Base-by-base conservation (phyloP, 2,797 vertebrate species). In the Bradypodion ventrale region DNA sequence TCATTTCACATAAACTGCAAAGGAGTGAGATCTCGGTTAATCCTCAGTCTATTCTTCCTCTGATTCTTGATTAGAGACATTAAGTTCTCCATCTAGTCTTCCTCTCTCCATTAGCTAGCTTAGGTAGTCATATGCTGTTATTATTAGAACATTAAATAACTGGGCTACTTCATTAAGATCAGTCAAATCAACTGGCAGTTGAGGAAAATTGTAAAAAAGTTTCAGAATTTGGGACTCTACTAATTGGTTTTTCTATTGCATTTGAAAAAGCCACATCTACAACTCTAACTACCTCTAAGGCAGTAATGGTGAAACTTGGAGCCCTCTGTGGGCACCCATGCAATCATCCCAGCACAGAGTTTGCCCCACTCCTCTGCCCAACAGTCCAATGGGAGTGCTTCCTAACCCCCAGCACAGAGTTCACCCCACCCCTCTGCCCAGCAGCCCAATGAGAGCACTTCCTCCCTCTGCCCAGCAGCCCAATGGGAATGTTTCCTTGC, bases 41-140 rank as follows among this genome's bases (percentile, higher is more conserved):
- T 72, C 29, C 2, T 59, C 78, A 70, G 29, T 60, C 78, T 35
- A 32, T 80, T 69, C 78, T 80, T 69, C 78, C 35, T 80, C 69
- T 68, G 32, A 16, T 69, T 69, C 32, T 27, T 56, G 5, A 69
- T 80, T 69, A 29, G 21, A 52, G 40, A 69, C n/a, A 66, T 68
- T 35, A 27, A 40, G 46, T 70, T 79, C 29, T 42, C 15, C 42
- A 35, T 44, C 21, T 63, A 44, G 19, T 35, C 59, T 63, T 63
- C 62, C 21, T 82, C 59, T 35, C 23, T 62, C 59, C 32, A 21
- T 74, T 72, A 12, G 44, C 21, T 35, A 42, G 35, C 40, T 59
- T 29, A 16, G 5, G 25, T 32, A 6, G 32, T n/a, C 42, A 8
- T 46, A 46, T 49, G 29, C 37, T 81, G 27, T 68, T 60, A 49